A percentile compares a stretch with the other conserved stretches of the same genome.
These are phyloP conservation scores for Passerina amoena DNA, from an alignment of 2,113 vertebrate species.

Conservation along the genomic window DNA sequence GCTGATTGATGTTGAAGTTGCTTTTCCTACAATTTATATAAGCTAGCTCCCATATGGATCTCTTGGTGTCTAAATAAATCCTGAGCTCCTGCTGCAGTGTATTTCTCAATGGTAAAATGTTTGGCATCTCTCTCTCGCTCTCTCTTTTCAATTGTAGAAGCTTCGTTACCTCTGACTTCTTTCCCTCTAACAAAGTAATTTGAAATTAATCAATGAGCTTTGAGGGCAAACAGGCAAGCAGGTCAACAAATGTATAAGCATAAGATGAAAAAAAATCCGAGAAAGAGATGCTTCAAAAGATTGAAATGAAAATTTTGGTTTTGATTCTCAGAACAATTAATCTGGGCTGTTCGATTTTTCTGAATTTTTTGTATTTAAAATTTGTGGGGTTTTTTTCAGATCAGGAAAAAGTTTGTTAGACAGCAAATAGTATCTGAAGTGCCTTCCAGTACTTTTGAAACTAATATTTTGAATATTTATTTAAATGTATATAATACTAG, in stretches of 20 bases:
- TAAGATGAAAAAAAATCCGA: not conserved
- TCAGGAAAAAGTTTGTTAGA: not conserved
- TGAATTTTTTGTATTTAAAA: not conserved
- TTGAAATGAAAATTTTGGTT: not conserved
- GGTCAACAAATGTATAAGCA: not conserved
- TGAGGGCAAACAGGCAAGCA: not conserved
- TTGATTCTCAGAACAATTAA: not conserved
- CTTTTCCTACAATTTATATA: constrained; percentile 26
- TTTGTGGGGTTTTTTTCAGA: not conserved
- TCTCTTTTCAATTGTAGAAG: not conserved
- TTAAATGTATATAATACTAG: not conserved
- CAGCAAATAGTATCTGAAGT: not conserved
- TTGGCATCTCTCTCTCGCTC: not conserved
- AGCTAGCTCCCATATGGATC: constrained; percentile 5
- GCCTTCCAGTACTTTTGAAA: not conserved
- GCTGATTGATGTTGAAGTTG: constrained; percentile 32
- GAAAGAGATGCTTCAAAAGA: not conserved
- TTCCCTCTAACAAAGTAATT: not conserved
- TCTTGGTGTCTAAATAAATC: constrained; percentile 13
- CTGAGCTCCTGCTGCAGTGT: not conserved
- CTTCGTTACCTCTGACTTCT: not conserved
- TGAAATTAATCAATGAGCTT: not conserved
- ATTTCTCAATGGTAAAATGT: not conserved
- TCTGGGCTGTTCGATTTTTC: not conserved
- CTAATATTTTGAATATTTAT: not conserved